These are phyloP conservation scores for Eupithecia subfuscata DNA, from an alignment of 2,888 invertebrate genomes.

Conservation along the genomic window DNA sequence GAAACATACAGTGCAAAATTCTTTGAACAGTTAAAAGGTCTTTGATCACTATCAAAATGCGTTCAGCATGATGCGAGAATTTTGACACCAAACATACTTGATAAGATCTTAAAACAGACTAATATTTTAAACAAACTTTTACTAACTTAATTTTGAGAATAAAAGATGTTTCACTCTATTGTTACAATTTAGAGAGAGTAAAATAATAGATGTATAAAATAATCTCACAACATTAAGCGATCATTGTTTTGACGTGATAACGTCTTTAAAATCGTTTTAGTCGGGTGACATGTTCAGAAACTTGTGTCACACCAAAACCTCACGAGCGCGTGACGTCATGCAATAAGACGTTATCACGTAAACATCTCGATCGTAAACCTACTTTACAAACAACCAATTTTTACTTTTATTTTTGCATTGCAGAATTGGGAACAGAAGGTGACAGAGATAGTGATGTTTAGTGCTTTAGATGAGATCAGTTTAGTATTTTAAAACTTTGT, in stretches of 20 bases:
- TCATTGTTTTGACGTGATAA: no score
- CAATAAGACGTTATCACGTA: no score
- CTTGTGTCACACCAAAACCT: no score
- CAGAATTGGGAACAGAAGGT: not conserved
- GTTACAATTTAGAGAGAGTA: conserved; percentile 62
- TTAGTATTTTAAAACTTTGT: conserved; percentile 2
- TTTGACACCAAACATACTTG: conserved; percentile 81
- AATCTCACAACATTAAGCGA: no score
- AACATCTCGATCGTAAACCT: no score
- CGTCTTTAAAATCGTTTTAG: no score
- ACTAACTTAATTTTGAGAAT: conserved; percentile 82
- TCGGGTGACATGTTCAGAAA: no score
- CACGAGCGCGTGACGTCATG: no score
- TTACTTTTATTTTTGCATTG: not conserved
- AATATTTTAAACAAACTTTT: conserved; percentile 84
- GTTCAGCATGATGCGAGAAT: conserved; percentile 82
- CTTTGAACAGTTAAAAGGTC: not conserved
- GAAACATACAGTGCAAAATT: not conserved
- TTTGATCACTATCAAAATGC: conserved; percentile 62
- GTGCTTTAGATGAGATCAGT: conserved; percentile 9
- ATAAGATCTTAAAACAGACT: conserved; percentile 81
- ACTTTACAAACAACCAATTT: no score
- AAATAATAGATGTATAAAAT: no score
- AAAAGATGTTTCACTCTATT: conserved; percentile 69
- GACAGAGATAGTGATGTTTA: not conserved